These are phyloP conservation scores for Dexiosoma caninum DNA, from an alignment of 2,888 invertebrate genomes.

Conservation along the genomic window DNA sequence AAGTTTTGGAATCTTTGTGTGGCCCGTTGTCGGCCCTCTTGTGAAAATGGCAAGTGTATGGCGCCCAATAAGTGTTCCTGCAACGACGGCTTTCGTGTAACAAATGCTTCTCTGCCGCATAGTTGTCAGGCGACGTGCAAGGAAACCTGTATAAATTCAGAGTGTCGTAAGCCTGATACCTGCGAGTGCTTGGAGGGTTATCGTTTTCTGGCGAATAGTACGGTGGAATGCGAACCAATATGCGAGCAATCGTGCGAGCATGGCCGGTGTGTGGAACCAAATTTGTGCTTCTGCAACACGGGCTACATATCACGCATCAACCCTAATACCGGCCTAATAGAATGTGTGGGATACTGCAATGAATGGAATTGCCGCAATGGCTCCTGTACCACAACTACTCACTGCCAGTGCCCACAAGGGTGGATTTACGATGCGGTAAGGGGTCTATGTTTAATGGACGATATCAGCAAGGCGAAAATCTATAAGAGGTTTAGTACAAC, in stretches of 20 bases:
- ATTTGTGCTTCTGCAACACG: constrained; percentile 79
- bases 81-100: constrained; percentile 71
- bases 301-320: constrained; percentile 72
- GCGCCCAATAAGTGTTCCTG: constrained; percentile 79
- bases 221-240: constrained; percentile 71
- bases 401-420: constrained; percentile 65
- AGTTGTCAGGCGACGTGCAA: constrained; percentile 70
- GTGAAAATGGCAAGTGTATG: constrained; percentile 78
- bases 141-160: constrained; percentile 73
- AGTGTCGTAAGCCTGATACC: constrained; percentile 80
- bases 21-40: constrained; percentile 72
- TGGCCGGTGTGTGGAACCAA: constrained; percentile 73
- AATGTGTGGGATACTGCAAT: constrained; percentile 67
- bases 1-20: constrained; percentile 69
- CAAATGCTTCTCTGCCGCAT: constrained; percentile 70
- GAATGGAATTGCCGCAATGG: constrained; percentile 67
- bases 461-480: constrained; percentile 30
- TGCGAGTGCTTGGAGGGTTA: constrained; percentile 79
- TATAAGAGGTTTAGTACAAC: constrained; percentile 62
- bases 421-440: constrained; percentile 60
- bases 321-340: constrained; percentile 53
- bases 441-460: constrained; percentile 63
- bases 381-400: constrained; percentile 61
- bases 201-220: constrained; percentile 68
- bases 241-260: constrained; percentile 72